Percentiles rank a stretch among this genome's conserved stretches.
phyloP scores from a whole-genome alignment of 2,888 invertebrate genomes.

The Eulithis testata region DNA sequence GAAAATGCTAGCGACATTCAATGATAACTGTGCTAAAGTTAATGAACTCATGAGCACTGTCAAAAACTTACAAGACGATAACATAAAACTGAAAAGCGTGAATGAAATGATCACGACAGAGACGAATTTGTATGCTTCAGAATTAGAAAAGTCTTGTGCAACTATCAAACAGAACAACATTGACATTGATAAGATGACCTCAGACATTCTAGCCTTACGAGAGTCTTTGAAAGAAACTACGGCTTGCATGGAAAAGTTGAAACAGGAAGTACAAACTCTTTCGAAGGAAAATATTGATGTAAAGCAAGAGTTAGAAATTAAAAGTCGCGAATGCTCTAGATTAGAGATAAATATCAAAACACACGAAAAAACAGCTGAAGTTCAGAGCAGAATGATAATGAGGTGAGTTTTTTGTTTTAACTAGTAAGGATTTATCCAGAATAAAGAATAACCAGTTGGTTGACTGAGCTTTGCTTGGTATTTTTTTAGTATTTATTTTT shows the following conservation, averaged over 20 bases:
- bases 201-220: slow-evolving; percentile 65
- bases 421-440: neutral
- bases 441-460: no score
- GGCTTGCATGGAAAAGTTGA: slow-evolving; percentile 62
- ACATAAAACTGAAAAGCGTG: slow-evolving; percentile 54
- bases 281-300: slow-evolving; percentile 60
- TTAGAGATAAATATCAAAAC: slow-evolving; percentile 73
- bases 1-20: slow-evolving; percentile 46
- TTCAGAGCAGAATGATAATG: slow-evolving; percentile 71
- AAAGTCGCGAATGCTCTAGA: slow-evolving; percentile 57
- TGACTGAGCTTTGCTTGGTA: no score
- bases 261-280: slow-evolving; percentile 62
- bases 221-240: slow-evolving; percentile 64
- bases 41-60: slow-evolving; percentile 51
- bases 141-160: slow-evolving; percentile 66
- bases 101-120: slow-evolving; percentile 63
- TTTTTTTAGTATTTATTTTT: no score
- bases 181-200: slow-evolving; percentile 66
- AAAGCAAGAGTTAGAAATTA: slow-evolving; percentile 67
- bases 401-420: slow-evolving; percentile 55
- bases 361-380: slow-evolving; percentile 72
- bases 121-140: slow-evolving; percentile 57
- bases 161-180: slow-evolving; percentile 62
- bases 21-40: slow-evolving; percentile 48
- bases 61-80: slow-evolving; percentile 52